A percentile compares a stretch with the other conserved stretches of the same genome.
phyloP scores from a whole-genome alignment of 2,113 vertebrate species.

The Leucosticte australis region DNA sequence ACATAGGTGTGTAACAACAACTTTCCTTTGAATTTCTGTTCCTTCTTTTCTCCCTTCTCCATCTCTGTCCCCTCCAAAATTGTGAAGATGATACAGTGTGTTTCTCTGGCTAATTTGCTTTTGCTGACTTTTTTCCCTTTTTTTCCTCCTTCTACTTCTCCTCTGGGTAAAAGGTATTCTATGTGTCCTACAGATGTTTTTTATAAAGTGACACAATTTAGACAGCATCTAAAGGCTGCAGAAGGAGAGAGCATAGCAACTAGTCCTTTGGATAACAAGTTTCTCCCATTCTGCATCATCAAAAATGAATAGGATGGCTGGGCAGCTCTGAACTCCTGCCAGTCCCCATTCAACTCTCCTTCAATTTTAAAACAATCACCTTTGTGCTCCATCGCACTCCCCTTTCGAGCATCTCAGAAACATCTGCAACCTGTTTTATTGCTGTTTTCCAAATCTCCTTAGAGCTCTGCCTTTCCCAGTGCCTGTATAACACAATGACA shows the following conservation, averaged over 20 bases:
- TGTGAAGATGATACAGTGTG: background rate
- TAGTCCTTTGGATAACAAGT: background rate
- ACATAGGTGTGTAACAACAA: background rate
- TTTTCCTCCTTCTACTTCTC: background rate
- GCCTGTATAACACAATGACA: background rate
- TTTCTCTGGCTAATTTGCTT: background rate
- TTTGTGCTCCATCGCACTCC: background rate
- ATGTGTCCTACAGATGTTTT: background rate
- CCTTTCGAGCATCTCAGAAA: background rate
- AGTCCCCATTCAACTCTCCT: background rate
- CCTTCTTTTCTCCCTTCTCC: background rate
- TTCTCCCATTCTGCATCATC: background rate
- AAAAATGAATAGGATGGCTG: background rate
- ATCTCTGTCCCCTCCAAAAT: accelerated
- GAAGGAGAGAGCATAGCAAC: background rate
- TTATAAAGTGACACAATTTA: background rate
- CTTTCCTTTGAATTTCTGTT: background rate
- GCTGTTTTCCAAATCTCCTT: background rate
- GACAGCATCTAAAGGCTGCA: background rate
- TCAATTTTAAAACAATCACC: background rate
- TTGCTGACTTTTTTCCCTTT: background rate
- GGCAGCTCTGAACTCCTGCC: background rate
- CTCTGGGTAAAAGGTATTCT: background rate
- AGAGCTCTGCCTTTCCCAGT: background rate
- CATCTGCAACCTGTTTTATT: background rate